phyloP scores from a whole-genome alignment of 2,113 vertebrate species.

The Chionomys nivalis region DNA sequence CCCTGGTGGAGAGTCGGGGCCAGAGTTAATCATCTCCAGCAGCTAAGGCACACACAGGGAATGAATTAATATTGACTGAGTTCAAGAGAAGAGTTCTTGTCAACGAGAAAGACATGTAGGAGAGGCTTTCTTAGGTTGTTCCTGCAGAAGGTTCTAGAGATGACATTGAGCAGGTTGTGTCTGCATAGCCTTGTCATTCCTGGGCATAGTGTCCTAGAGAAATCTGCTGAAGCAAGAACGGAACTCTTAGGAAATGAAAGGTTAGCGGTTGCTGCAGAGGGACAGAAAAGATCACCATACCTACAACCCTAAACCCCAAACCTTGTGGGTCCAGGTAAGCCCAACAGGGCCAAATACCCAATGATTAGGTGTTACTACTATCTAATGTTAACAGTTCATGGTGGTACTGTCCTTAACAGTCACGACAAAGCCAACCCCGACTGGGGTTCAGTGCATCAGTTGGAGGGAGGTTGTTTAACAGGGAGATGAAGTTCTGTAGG shows the following conservation, averaged over 20 bases:
- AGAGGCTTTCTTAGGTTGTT: neutral
- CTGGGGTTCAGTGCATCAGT: neutral
- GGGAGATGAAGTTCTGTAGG: neutral
- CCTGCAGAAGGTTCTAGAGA: neutral
- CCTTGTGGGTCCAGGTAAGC: neutral
- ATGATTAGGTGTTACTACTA: neutral
- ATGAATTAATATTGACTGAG: neutral
- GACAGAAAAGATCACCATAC: neutral
- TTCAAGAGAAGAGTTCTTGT: neutral
- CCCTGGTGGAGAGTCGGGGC: neutral
- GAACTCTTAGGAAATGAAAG: neutral
- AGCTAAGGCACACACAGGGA: neutral
- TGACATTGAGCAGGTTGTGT: neutral
- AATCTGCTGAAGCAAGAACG: neutral
- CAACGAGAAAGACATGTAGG: neutral
- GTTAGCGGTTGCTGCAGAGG: neutral
- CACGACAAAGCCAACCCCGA: neutral
- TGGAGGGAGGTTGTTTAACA: too few species aligned
- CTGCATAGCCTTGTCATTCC: neutral
- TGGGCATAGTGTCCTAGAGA: neutral
- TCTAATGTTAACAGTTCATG: neutral
- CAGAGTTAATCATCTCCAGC: neutral
- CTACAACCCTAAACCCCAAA: neutral
- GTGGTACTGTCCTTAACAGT: neutral
- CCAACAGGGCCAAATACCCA: neutral